Base-by-base conservation (phyloP, 2,113 vertebrate genomes). In the Anarrhichthys ocellatus region DNA sequence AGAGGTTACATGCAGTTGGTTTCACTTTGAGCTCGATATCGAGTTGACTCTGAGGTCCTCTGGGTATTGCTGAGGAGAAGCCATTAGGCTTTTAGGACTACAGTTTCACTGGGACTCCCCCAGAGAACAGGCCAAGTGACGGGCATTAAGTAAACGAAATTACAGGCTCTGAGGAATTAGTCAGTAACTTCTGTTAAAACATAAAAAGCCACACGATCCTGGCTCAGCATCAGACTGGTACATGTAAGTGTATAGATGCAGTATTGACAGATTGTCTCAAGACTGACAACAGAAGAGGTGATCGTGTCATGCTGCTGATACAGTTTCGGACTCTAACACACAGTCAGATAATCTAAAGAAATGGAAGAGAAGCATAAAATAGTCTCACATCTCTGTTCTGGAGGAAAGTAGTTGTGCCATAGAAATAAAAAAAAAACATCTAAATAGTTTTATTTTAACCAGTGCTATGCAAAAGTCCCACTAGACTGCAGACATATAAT, bases 21-120 rank as follows among this genome's bases (percentile, higher is more conserved):
- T 76, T 81, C 40, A 61, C 24, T 32, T 50, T 50, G 40, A 59
- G 24, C 8, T 29, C 64, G n/a, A 61, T 65, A 76, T 15, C 36
- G 71, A 81, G 42, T 22, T 61, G 71, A 70, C 44, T 81, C 44
- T 34, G 18, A 27, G 27, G 38, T 83, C 89, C 73, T 78, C 42
- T 76, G 82, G 64, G 83, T 24, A 63, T 80, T 78, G 52, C 75
- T 58, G 69, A 68, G 50, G 36, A 70, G 63, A 70, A 34, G 64
- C 80, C 76, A 92, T 88, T 84, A 82, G 81, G 72, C 38, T 83
- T 74, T 81, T 63, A 82, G 73, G 73, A 71, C 76, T 74, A 18
- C 48, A 48, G 80, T 70, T 78, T 86, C 78, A 32, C 50, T 83
- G 87, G 88, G 78, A 86, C 84, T 81, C 83, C 50, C 46, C 83